Evolutionary conservation across 2,888 invertebrate species (phyloP).

Genomic region (Fragum sueziense): DNA sequence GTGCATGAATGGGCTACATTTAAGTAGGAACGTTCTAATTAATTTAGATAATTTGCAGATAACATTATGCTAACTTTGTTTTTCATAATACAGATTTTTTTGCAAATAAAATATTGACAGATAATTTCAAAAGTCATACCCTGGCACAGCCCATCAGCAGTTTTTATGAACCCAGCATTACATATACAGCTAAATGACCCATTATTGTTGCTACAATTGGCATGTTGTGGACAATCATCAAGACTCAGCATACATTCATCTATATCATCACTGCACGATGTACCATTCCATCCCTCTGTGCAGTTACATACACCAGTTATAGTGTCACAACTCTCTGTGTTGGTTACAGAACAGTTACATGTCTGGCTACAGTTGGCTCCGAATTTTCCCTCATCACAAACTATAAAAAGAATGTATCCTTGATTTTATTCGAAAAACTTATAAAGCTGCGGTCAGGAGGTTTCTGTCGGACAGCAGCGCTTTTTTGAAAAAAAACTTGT

Average conservation of each 20-base stretch:
- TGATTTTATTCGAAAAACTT: no score
- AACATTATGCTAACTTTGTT: no score
- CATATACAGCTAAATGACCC: constrained; percentile 59
- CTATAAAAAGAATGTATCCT: no score
- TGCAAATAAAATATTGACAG: no score
- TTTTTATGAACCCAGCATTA: constrained; percentile 47
- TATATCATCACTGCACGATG: constrained; percentile 52
- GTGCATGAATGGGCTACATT: no score
- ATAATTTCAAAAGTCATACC: neutral
- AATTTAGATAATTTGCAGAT: no score
- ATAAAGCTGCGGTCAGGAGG: no score
- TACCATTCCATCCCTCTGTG: constrained; percentile 55
- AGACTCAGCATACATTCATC: constrained; percentile 52
- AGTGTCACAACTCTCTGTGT: constrained; percentile 46
- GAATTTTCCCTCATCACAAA: constrained; percentile 56
- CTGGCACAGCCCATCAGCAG: neutral
- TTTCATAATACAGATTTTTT: no score
- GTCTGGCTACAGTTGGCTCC: constrained; percentile 55
- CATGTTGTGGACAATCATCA: constrained; percentile 38
- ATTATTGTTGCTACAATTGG: constrained; percentile 50
- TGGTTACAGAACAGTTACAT: constrained; percentile 55
- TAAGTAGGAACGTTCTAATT: no score
- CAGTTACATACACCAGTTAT: constrained; percentile 57
- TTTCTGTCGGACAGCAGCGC: no score
- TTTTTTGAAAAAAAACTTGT: no score